These are phyloP conservation scores for Aporrectodea caliginosa DNA, from an alignment of 1,140 invertebrate species.

Conservation along the genomic window DNA sequence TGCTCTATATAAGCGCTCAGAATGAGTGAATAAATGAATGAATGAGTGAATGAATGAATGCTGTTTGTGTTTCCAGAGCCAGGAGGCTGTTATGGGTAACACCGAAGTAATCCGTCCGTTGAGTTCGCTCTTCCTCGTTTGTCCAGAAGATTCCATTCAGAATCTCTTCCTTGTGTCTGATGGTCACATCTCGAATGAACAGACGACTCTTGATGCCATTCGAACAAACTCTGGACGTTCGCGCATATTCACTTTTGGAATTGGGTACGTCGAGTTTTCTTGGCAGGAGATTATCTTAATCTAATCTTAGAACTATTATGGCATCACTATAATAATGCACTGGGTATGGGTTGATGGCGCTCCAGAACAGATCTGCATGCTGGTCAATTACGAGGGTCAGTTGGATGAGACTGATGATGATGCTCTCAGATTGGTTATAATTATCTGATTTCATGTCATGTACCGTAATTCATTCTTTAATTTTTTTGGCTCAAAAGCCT, in stretches of 20 bases:
- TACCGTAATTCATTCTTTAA: too few relatives aligned
- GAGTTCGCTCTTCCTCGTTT: slow-evolving; percentile 43
- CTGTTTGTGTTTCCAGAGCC: slow-evolving; percentile 31
- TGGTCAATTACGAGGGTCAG: too few relatives aligned
- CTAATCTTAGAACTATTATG: too few relatives aligned
- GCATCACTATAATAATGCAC: too few relatives aligned
- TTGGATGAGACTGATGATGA: too few relatives aligned
- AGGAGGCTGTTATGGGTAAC: slow-evolving; percentile 42
- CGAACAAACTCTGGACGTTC: slow-evolving; percentile 40
- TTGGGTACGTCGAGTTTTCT: too few relatives aligned
- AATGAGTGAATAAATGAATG: neutral
- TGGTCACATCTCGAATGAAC: slow-evolving; percentile 48
- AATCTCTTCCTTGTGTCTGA: slow-evolving; percentile 51
- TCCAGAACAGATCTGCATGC: too few relatives aligned
- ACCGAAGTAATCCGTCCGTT: slow-evolving; percentile 45
- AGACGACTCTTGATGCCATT: slow-evolving; percentile 37
- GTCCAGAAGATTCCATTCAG: slow-evolving; percentile 33
- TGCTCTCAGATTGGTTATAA: too few relatives aligned
- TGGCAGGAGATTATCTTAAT: too few relatives aligned
- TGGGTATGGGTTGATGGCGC: too few relatives aligned
- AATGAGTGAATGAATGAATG: neutral
- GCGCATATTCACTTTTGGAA: slow-evolving; percentile 49
- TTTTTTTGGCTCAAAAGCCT: too few relatives aligned
- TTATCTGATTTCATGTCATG: too few relatives aligned
- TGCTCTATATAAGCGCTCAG: neutral